Base-by-base conservation (phyloP, 2,888 invertebrate genomes). In the Tenthredo notha region DNA sequence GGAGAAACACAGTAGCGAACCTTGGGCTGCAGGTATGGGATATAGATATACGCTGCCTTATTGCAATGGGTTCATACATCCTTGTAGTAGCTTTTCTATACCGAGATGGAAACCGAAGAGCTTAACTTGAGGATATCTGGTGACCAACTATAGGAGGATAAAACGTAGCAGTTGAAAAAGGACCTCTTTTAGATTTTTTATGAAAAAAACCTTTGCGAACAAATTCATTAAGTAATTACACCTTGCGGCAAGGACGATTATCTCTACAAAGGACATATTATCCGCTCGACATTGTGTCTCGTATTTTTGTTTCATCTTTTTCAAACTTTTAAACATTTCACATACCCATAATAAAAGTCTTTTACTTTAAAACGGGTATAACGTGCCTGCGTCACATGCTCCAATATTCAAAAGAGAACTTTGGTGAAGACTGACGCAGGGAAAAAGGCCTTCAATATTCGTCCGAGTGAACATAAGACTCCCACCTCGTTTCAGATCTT, bases 391-490 rank as follows among this genome's bases (percentile, higher is more conserved):
- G 33, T 67, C 47, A 47, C 15, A 47, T 67, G 67, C 67, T 9
- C 21, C 25, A 15, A 74, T 74, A 74, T 74, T 40, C n/a, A 12
- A 43, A 6, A 47, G 43, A 43, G 74, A 43, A n/a, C 74, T 74
- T 74, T 15, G 74, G 43, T 47, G 15, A 43, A 74, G 74, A 12
- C 74, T 74, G 5, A 25, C 74, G 10, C 21, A 12, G n/a, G n/a
- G 9, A 15, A 40, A 74, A 74, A 47, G 74, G 43, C 21, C 43
- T 74, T 43, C 74, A 74, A 74, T 74, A 25, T 43, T 21, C 74
- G 74, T 74, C 74, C 74, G 74, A 74, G 74, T 74, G 43, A 74
- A 40, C 40, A 15, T 18, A 74, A 47, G 74, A 74, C 40, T 40
- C 74, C 74, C 74, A 43, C 43, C 5, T 43, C 74, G 74, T 74